Evolutionary conservation across 2,797 vertebrate genomes (phyloP).

Genomic region (Otolemur crassicaudatus): DNA sequence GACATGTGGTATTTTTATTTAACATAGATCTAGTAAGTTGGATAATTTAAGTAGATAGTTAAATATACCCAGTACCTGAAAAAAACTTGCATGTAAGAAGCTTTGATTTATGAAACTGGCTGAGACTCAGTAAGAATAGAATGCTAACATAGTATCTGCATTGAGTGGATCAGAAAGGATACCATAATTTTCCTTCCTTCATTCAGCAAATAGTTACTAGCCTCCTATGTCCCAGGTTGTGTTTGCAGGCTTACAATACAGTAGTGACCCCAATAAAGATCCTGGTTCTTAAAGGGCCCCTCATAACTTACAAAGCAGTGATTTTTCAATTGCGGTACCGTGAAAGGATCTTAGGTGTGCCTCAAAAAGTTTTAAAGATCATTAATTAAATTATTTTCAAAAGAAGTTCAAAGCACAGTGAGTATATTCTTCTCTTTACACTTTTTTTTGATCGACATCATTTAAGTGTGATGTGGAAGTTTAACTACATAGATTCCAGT

Average conservation of each 20-base stretch:
- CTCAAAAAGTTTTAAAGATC: no score
- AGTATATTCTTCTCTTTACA: no score
- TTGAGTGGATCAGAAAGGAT: not conserved
- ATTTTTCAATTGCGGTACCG: no score
- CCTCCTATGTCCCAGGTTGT: not conserved
- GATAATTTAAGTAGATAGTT: constrained; percentile 77
- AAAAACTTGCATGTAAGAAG: constrained; percentile 65
- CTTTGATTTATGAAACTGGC: constrained; percentile 72
- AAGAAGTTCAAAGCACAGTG: no score
- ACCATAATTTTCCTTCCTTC: not conserved
- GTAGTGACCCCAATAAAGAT: not conserved
- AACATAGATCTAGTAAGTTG: constrained; percentile 67
- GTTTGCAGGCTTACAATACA: not conserved
- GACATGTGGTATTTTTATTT: constrained; percentile 81
- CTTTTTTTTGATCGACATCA: no score
- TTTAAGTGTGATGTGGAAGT: no score
- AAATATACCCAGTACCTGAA: constrained; percentile 61
- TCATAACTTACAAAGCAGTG: not conserved
- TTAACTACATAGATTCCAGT: no score
- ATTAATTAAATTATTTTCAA: no score
- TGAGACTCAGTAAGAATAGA: constrained; percentile 69
- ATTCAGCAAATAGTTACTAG: not conserved
- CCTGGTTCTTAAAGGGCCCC: not conserved
- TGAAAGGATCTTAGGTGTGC: no score
- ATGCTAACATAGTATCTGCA: constrained; percentile 68